phyloP scores from a whole-genome alignment of 2,797 vertebrate genomes.

The Phoebastria nigripes region DNA sequence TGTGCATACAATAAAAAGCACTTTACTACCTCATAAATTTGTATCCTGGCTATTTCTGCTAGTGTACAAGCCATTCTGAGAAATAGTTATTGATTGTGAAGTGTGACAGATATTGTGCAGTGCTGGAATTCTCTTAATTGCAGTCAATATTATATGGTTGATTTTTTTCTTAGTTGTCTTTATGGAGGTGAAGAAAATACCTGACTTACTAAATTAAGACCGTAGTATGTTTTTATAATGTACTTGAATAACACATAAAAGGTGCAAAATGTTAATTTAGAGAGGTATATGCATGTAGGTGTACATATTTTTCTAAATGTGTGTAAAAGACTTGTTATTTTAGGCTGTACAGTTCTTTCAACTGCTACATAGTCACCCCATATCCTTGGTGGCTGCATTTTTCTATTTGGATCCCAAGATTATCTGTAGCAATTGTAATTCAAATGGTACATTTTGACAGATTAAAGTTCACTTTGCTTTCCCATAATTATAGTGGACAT shows the following conservation, averaged over 20 bases:
- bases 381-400: background rate
- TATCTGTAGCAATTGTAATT: background rate
- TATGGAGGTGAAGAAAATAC: background rate
- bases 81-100: conserved; percentile 2
- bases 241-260: background rate
- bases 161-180: background rate
- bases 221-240: background rate
- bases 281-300: background rate
- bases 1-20: background rate
- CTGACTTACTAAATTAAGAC: background rate
- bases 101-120: background rate
- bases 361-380: background rate
- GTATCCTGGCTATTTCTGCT: background rate
- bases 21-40: background rate
- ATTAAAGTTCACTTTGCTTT: background rate
- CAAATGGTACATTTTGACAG: background rate
- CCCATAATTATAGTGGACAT: background rate
- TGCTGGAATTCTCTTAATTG: conserved; percentile 19
- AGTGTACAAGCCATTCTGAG: background rate
- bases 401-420: background rate
- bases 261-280: background rate
- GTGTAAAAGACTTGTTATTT: background rate
- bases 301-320: background rate
- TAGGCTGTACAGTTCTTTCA: background rate
- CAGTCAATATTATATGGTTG: background rate